A percentile compares a stretch with the other conserved stretches of the same genome.
Evolutionary conservation across 2,797 vertebrate genomes (phyloP).

Genomic region (Nannoperca australis): DNA sequence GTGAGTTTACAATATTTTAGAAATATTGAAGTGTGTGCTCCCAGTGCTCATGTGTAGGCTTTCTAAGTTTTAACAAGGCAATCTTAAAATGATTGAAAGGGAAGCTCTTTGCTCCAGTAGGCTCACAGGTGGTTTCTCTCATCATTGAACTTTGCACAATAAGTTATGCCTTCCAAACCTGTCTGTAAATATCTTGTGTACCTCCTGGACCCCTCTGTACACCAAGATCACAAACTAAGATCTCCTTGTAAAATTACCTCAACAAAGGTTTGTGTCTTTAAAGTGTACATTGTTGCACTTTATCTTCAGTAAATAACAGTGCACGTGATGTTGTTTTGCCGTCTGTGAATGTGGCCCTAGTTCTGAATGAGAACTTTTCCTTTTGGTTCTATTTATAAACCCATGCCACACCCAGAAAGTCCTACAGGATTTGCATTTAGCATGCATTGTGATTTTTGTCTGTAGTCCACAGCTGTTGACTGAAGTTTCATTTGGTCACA

Average conservation of each 20-base stretch:
- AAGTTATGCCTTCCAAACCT: not conserved
- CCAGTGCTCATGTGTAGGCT: no score
- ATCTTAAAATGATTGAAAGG: not conserved
- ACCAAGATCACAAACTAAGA: not conserved
- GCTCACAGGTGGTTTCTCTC: not conserved
- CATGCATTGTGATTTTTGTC: slow-evolving; percentile 12
- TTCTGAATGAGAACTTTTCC: slow-evolving; percentile 22
- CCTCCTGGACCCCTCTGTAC: not conserved
- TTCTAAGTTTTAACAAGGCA: not conserved
- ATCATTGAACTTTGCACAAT: not conserved
- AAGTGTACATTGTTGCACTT: not conserved
- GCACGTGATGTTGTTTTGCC: not conserved
- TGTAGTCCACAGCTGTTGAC: not conserved
- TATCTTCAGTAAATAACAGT: not conserved
- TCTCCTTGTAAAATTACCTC: not conserved
- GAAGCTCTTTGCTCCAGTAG: not conserved
- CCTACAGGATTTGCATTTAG: slow-evolving; percentile 9
- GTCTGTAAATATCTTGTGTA: not conserved
- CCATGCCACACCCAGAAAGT: slow-evolving; percentile 59
- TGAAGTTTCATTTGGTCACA: not conserved
- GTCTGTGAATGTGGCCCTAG: not conserved
- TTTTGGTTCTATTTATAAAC: slow-evolving; percentile 43
- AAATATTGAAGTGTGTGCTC: not conserved
- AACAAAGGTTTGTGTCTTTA: not conserved
- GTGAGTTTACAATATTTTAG: no score